Evolutionary conservation across 2,113 vertebrate genomes (phyloP), one percentile per base, ranked within the genome.

Genomic region (Pteruthius melanotis): DNA sequence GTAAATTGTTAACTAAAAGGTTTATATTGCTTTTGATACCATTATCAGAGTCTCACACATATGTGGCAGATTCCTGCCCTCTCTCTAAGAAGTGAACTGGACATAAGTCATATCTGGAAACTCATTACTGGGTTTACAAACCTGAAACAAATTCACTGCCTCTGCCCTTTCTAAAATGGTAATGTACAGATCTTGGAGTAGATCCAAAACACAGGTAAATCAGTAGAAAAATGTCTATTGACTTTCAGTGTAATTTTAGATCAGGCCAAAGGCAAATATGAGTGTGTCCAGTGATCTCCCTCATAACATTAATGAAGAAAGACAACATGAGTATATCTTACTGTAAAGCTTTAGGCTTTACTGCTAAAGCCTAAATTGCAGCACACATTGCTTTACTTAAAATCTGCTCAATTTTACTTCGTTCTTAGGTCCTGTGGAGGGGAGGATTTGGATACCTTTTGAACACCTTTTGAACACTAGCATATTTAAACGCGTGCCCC

Each of bases 261-360:
- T 87, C 70, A 85, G 63, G 30, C 23, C 57, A 37, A 44, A 57
- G 78, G 40, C 68, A 95, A 86, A 90, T 71, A 65, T 28, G 16
- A 54, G 7, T 17, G 7, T 72, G 81, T 70, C 49, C 50, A 90
- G 63, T 72, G 66, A 66, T 53, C 15, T 90, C 14, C 31, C 21
- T 89, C 50, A n/a, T 52, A 92, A 60, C 15, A n/a, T 61, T 80
- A 90, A 90, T 88, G 70, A 85, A 96, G 71, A 95, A 65, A 88
- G 59, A 81, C 83, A 95, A 74, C 37, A 15, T 31, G 26, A 91
- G n/a, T 65, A 13, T 84, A 60, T 27, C 53, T 68, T 72, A 27
- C 24, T 44, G 64, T 39, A 68, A 61, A 84, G 54, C 27, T n/a
- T n/a, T n/a, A n/a, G n/a, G n/a, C n/a, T n/a, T n/a, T n/a, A 57